Percentiles rank a stretch among this genome's conserved stretches.
Evolutionary conservation across 2,113 vertebrate genomes (phyloP).

Genomic region (Callaeas wilsoni): DNA sequence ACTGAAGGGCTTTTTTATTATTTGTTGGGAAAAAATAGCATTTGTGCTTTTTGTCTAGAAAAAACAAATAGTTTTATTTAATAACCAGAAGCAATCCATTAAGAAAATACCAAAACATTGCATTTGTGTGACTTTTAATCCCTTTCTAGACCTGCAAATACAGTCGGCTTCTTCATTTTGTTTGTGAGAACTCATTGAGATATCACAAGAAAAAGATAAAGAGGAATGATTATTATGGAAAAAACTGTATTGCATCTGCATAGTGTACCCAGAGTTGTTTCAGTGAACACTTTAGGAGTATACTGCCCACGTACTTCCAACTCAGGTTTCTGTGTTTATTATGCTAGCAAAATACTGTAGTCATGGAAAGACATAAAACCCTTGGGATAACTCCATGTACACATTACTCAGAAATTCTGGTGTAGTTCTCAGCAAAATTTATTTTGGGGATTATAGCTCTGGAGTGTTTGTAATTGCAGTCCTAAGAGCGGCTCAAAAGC

Average conservation of each 20-base stretch:
- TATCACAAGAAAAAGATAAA: neutral
- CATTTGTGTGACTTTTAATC: neutral
- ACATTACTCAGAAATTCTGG: neutral
- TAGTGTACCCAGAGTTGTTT: neutral
- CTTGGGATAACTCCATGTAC: neutral
- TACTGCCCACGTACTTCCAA: neutral
- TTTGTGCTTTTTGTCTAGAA: neutral
- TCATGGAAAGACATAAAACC: neutral
- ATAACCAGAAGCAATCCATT: neutral
- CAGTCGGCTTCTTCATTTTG: neutral
- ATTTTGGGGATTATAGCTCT: neutral
- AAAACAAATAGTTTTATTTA: neutral
- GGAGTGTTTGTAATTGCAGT: neutral
- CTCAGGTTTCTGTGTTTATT: neutral
- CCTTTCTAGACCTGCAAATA: neutral
- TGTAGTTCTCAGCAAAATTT: neutral
- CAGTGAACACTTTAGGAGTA: neutral
- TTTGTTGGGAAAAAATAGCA: neutral
- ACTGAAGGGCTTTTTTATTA: neutral
- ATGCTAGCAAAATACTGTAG: neutral
- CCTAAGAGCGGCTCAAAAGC: neutral
- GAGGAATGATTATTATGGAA: neutral
- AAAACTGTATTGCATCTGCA: neutral
- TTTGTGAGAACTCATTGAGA: neutral
- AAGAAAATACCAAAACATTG: neutral